Evolutionary conservation across 2,888 invertebrate genomes (phyloP), one percentile per base, ranked within the genome.

Genomic region (Laothoe populi): DNA sequence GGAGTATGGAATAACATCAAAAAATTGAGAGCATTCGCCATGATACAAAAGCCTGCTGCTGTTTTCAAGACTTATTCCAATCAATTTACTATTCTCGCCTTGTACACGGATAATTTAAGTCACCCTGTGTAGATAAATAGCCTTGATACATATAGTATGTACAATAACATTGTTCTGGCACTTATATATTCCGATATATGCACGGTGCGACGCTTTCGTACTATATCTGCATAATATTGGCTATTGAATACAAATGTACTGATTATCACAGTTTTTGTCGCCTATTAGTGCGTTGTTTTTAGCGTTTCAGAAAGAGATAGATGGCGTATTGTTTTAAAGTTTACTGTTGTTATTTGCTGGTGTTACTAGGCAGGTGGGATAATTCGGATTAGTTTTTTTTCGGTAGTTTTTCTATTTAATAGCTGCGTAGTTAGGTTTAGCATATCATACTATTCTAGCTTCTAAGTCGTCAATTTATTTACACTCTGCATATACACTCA

Each of bases 141-240:
- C 35, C 53, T 53, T 53, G 53, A 53, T 53, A 53, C 53, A 53
- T 53, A 19, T 53, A 35, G 48, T 53, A 53, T 53, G 31, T 16
- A 19, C 16, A 31, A 49, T 31, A 31, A n/a, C 11, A 53, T 35
- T 35, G 53, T 10, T 53, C 53, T 53, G 10, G 31, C 35, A 19
- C 16, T 44, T 19, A 7, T 44, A 3, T 38, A 38, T 38, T 38
- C 38, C 38, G 13, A 38, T 38, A 19, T 44, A 53, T 53, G 53
- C 53, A 19, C 31, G 49, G 16, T 35, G 31, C 53, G 31, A 19
- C 49, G 49, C 53, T 53, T 53, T 53, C 53, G 53, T 53, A 53
- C 53, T 4, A 0, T 7, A 60, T 60, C 49, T 49, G 2, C 60
- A 61, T 60, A 49, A 60, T 61, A 53, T 61, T 44, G 60, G 42